Evolutionary conservation across 2,888 invertebrate species (phyloP).

Genomic region (Ophioninae sp.): DNA sequence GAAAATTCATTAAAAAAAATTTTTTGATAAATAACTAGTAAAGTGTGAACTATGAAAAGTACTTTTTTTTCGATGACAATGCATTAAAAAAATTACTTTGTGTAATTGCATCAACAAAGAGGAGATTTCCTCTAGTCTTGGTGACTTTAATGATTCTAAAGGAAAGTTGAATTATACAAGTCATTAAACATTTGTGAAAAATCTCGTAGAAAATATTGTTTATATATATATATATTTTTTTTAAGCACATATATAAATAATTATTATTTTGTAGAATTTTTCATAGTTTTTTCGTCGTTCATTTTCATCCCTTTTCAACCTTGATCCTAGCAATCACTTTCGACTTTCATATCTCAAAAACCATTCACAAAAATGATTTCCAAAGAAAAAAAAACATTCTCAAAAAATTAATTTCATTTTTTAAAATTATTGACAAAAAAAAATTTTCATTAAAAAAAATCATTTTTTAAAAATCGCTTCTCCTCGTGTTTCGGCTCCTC

Average conservation of each 20-base stretch:
- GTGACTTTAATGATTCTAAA: too few relatives aligned
- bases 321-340: constrained; percentile 10
- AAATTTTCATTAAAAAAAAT: too few relatives aligned
- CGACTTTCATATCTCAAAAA: constrained; percentile 1
- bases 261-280: constrained; percentile 42
- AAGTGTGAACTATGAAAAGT: background rate
- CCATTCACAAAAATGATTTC: too few relatives aligned
- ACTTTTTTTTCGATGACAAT: too few relatives aligned
- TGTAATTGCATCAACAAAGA: too few relatives aligned
- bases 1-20: background rate
- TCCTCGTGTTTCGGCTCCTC: constrained; percentile 5
- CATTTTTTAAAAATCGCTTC: background rate
- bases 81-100: too few relatives aligned
- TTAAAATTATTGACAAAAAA: too few relatives aligned
- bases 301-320: constrained; percentile 17
- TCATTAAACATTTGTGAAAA: too few relatives aligned
- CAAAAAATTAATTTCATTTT: too few relatives aligned
- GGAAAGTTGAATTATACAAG: too few relatives aligned
- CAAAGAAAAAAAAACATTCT: too few relatives aligned
- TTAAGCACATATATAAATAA: background rate
- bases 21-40: background rate
- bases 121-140: too few relatives aligned
- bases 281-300: constrained; percentile 11
- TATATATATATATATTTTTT: background rate
- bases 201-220: background rate